Percentiles rank a stretch among this genome's conserved stretches.
Conservation (phyloP, 2,113 vertebrate genomes). For the Hypomesus transpacificus region DNA sequence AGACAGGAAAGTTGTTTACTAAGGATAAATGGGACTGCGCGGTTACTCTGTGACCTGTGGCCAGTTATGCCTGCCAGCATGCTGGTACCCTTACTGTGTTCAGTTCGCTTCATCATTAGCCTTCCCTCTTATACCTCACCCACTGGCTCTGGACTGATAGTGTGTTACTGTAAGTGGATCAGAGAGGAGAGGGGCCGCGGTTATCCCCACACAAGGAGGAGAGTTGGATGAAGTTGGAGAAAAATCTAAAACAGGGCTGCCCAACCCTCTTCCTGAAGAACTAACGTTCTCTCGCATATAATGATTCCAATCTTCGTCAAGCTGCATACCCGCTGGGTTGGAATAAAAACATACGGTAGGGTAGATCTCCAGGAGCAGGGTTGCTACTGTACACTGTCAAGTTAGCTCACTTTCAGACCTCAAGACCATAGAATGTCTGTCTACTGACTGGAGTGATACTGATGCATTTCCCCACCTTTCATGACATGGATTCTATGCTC, state of each 20-base stretch:
- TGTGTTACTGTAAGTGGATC: too few relatives aligned
- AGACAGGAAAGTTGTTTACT: conserved; percentile 37
- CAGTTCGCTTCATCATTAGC: conserved; percentile 20
- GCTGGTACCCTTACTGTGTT: conserved; percentile 46
- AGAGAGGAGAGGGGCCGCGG: too few relatives aligned
- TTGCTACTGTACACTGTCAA: neutral
- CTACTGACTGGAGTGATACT: conserved; percentile 20
- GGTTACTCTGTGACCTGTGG: conserved; percentile 13
- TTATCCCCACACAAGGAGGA: too few relatives aligned
- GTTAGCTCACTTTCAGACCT: conserved; percentile 44
- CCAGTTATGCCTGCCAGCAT: conserved; percentile 39
- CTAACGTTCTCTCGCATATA: too few relatives aligned
- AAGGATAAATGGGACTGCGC: conserved; percentile 10
- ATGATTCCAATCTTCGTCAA: conserved; percentile 2
- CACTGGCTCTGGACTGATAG: too few relatives aligned
- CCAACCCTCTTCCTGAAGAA: too few relatives aligned
- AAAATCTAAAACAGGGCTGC: too few relatives aligned
- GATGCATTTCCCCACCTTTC: conserved; percentile 14
- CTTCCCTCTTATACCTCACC: too few relatives aligned
- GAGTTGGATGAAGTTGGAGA: too few relatives aligned
- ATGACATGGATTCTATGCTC: neutral
- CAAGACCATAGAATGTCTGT: conserved; percentile 54
- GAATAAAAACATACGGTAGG: too few relatives aligned
- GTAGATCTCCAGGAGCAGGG: neutral
- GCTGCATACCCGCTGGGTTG: too few relatives aligned